Conservation (phyloP, 1,140 invertebrate species). For the Oreohelix idahoensis region DNA sequence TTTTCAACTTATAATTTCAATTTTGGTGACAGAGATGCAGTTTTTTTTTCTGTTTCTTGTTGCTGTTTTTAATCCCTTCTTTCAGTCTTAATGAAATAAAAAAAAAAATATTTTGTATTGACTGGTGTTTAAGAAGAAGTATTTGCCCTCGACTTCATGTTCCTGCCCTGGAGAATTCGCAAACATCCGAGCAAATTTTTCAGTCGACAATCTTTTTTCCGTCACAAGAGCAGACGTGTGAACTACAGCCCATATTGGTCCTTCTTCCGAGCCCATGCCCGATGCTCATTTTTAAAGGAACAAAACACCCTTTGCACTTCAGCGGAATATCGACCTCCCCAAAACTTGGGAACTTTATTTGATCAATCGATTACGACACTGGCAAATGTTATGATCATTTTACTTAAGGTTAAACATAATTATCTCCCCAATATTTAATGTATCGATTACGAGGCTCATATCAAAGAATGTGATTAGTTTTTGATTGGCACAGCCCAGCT, state of each 20-base stretch:
- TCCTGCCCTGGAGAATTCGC: neutral
- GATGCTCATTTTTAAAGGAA: neutral
- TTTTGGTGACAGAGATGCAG: too few species aligned
- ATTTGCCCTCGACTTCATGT: neutral
- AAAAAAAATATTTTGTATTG: too few species aligned
- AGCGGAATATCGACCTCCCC: neutral
- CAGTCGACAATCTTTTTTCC: neutral
- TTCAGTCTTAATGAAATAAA: too few species aligned
- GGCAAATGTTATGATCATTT: constrained; percentile 1
- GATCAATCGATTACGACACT: neutral
- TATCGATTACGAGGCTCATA: neutral
- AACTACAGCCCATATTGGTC: neutral
- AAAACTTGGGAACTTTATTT: neutral
- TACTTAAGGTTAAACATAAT: constrained; percentile 18
- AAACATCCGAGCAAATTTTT: neutral
- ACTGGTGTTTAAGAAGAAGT: neutral
- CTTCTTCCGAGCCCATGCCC: neutral
- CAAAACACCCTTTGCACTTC: neutral
- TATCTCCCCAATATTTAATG: neutral
- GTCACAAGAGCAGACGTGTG: neutral
- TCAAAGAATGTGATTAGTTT: neutral
- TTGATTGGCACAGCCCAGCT: neutral
- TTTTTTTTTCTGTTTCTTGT: too few species aligned
- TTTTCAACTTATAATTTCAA: too few species aligned
- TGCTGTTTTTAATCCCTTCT: too few species aligned